These are phyloP conservation scores for Pristis pectinata DNA, from an alignment of 2,797 vertebrate genomes.

Conservation along the genomic window DNA sequence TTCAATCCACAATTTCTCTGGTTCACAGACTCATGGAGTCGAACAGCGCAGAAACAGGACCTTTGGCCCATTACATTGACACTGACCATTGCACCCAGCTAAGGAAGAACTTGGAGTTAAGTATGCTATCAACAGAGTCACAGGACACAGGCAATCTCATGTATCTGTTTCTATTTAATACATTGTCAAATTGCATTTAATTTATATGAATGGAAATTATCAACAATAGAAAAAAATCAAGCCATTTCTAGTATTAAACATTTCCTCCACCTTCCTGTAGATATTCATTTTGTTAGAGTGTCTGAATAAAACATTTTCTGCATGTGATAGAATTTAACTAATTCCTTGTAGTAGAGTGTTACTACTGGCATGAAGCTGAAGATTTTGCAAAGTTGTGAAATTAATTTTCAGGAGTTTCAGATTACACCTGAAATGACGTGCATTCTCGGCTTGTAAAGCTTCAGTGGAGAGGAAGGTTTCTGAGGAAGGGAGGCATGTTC, in stretches of 20 bases:
- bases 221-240: neutral
- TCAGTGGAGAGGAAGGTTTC: neutral
- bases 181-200: neutral
- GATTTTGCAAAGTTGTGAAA: slow-evolving; percentile 23
- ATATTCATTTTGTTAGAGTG: neutral
- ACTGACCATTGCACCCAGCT: too few species aligned
- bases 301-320: slow-evolving; percentile 17
- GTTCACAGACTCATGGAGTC: neutral
- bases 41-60: too few species aligned
- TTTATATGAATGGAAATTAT: neutral
- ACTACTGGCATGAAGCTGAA: slow-evolving; percentile 13
- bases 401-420: slow-evolving; percentile 7
- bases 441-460: slow-evolving; percentile 15
- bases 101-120: neutral
- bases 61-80: too few species aligned
- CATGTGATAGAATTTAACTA: slow-evolving; percentile 17
- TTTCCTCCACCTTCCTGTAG: neutral
- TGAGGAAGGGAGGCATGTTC: neutral
- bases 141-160: neutral
- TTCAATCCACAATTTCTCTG: neutral
- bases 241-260: neutral
- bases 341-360: slow-evolving; percentile 12
- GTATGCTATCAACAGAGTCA: neutral
- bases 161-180: neutral
- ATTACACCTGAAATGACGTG: neutral